Conservation (phyloP, 2,888 invertebrate genomes). For the Coelinius sp. region DNA sequence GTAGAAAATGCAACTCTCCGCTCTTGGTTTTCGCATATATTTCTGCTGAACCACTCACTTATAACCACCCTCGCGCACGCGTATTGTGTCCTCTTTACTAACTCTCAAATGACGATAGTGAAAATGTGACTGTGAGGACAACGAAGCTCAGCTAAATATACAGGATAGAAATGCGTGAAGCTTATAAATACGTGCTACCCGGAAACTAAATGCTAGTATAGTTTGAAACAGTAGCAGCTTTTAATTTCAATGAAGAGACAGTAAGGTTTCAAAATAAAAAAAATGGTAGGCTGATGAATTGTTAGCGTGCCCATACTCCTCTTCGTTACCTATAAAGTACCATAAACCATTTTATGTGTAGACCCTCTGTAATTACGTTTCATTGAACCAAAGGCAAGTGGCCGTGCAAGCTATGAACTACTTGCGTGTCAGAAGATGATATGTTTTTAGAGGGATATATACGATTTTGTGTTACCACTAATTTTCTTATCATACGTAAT, state of each 20-base stretch:
- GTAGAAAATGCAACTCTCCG: neutral
- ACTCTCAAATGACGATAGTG: neutral
- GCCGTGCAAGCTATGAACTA: neutral
- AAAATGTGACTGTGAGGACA: neutral
- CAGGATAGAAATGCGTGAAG: neutral
- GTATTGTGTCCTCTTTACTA: neutral
- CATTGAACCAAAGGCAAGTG: conserved; percentile 4
- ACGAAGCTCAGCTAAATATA: neutral
- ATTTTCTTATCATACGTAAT: conserved; percentile 5
- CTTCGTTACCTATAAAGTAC: conserved; percentile 8
- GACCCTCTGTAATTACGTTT: conserved; percentile 14
- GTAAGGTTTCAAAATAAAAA: neutral
- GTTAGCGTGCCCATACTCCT: conserved; percentile 24
- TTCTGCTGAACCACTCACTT: neutral
- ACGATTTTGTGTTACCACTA: conserved; percentile 1
- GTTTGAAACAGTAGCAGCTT: neutral
- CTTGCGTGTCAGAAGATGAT: conserved; percentile 3
- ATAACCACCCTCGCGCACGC: neutral
- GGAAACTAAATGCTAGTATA: no score
- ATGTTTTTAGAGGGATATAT: conserved; percentile 9
- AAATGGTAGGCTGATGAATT: conserved; percentile 13
- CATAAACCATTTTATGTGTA: conserved; percentile 18
- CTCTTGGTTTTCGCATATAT: neutral
- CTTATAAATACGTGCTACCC: neutral
- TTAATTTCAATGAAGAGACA: neutral